Percentiles rank a stretch among this genome's conserved stretches.
Conservation (phyloP, 23 tunicate genomes). For the Ciona savignyi region DNA sequence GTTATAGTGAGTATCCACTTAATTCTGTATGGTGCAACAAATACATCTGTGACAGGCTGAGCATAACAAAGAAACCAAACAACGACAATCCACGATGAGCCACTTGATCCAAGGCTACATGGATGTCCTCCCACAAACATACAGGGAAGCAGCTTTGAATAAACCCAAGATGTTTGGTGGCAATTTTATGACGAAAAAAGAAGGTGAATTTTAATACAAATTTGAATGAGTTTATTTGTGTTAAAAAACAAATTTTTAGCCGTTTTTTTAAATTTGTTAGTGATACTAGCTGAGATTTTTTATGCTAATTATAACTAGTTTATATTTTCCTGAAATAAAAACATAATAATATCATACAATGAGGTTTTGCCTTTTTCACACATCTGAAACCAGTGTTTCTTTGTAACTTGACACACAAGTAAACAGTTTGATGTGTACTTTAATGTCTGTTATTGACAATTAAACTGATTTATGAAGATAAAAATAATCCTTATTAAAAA, state of each 20-base stretch:
- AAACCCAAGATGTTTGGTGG: conserved; percentile 2
- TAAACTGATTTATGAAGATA: too few relatives aligned
- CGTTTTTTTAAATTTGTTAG: too few relatives aligned
- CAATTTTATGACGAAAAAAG: conserved; percentile 21
- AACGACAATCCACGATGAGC: conserved; percentile 28
- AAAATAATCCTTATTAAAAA: background rate
- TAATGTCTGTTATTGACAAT: too few relatives aligned
- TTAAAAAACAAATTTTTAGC: too few relatives aligned
- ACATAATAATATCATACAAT: too few relatives aligned
- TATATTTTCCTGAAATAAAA: background rate
- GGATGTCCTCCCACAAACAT: conserved; percentile 33
- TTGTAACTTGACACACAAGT: too few relatives aligned
- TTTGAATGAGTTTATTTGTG: too few relatives aligned
- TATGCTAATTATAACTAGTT: background rate
- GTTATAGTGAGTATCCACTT: background rate
- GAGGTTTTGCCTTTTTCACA: too few relatives aligned
- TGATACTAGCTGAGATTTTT: background rate
- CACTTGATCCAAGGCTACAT: conserved; percentile 48
- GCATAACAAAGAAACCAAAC: conserved; percentile 22
- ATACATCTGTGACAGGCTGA: conserved; percentile 24
- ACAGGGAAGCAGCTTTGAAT: conserved; percentile 31
- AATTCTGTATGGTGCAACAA: background rate
- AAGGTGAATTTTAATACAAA: conserved; percentile 26
- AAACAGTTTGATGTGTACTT: too few relatives aligned
- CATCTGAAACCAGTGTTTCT: too few relatives aligned